Evolutionary conservation across 2,888 invertebrate genomes (phyloP), one percentile per base, ranked within the genome.

Genomic region (Galerucella calmariensis): DNA sequence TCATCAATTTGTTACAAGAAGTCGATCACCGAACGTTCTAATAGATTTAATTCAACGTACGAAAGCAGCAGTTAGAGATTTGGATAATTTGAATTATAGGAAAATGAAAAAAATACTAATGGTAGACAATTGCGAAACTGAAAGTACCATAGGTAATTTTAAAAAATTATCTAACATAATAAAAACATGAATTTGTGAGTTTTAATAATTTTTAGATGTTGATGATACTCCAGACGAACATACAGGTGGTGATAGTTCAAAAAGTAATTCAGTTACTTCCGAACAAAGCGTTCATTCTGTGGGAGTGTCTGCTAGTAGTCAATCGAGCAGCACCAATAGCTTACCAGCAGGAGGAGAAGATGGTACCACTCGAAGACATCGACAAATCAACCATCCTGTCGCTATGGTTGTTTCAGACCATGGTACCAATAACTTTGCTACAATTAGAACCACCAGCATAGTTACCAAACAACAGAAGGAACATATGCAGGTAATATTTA

Each of bases 51-150:
- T 99, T 84, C 95, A 96, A 85, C 88, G 93, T 83, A 99, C 98
- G 73, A 98, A 98, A 89, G 96, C 96, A 59, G 97, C 98, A 14
- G 99, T 99, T 48, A 89, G 97, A 68, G 98, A 99, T 87, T 89
- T 99, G 83, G 99, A 99, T 89, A 98, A 99, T 88, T 92, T 98
- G 80, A 98, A 98, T 90, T 98, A 98, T 89, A 82, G 87, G 58
- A 98, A 98, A 90, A 98, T 99, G 97, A 97, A 98, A 88, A 99
- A 99, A 89, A 97, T 99, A 83, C 90, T 99, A 72, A 97, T 99
- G 96, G 94, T 96, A 27, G 97, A 97, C 85, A 93, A 92, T 20
- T 93, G 92, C 84, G 97, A 97, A 87, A 95, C 94, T 80, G 97
- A 97, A 86, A 95, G 95, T 85, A 94, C 94, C 83, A 92, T 94